Conservation (phyloP, 2,888 invertebrate species). For the Andrena bucephala region DNA sequence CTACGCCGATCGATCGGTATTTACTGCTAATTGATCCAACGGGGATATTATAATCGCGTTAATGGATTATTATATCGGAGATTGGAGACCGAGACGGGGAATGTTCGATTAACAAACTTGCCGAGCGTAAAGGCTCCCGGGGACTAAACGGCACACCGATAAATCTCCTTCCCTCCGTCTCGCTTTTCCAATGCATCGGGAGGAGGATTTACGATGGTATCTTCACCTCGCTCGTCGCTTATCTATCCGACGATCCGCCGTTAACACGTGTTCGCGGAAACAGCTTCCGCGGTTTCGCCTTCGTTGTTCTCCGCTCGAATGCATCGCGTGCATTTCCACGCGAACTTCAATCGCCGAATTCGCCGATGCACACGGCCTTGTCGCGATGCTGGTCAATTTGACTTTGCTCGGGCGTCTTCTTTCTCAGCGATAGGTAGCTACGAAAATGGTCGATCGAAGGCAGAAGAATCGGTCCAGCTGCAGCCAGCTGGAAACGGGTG, state of each 20-base stretch:
- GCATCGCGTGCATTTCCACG: neutral
- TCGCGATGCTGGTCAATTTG: neutral
- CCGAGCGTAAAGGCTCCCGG: neutral
- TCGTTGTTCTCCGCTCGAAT: neutral
- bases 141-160: constrained; percentile 2
- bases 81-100: neutral
- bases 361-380: neutral
- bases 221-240: neutral
- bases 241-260: constrained; percentile 1
- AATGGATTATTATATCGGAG: constrained; percentile 29
- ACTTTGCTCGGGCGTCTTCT: neutral
- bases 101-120: constrained; percentile 14
- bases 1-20: constrained; percentile 37
- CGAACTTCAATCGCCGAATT: neutral
- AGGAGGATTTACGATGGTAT: constrained; percentile 8
- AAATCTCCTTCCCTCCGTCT: constrained; percentile 10
- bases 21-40: constrained; percentile 27
- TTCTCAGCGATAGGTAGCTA: too few species aligned
- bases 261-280: neutral
- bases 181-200: neutral
- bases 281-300: neutral
- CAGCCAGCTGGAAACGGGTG: neutral
- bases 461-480: neutral
- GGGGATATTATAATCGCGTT: constrained; percentile 23
- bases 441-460: neutral